Evolutionary conservation across 2,113 vertebrate species (phyloP).

Genomic region (Urocitellus parryii): DNA sequence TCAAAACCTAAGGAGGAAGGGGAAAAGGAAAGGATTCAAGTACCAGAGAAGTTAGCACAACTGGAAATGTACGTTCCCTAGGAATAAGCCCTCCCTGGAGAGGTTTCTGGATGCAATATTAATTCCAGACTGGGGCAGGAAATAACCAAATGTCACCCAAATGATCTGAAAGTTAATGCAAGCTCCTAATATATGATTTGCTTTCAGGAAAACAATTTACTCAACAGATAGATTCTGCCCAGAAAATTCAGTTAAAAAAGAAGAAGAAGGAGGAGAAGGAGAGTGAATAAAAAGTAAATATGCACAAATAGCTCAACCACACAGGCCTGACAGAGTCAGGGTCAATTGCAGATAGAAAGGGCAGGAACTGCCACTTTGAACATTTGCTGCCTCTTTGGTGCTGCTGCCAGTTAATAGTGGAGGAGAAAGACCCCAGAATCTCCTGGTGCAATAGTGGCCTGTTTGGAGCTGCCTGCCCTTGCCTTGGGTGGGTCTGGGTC

Average conservation of each 20-base stretch:
- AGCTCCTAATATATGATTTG: constrained; percentile 37
- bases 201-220: constrained; percentile 56
- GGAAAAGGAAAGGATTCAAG: not conserved
- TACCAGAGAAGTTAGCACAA: not conserved
- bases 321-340: not conserved
- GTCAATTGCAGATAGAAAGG: not conserved
- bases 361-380: not conserved
- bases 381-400: not conserved
- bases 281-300: not conserved
- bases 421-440: not conserved
- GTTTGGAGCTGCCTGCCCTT: not conserved
- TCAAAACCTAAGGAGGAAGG: not conserved
- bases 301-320: not conserved
- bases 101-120: constrained; percentile 52
- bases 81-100: not conserved
- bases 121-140: constrained; percentile 48
- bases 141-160: constrained; percentile 59
- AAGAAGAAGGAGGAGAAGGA: not conserved
- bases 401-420: not conserved
- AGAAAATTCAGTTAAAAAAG: constrained; percentile 44
- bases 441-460: not conserved
- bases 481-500: constrained; percentile 8
- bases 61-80: not conserved
- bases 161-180: constrained; percentile 46
- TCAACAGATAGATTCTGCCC: not conserved